Conservation (phyloP, 1,140 invertebrate species). For the Eumeta japonica region DNA sequence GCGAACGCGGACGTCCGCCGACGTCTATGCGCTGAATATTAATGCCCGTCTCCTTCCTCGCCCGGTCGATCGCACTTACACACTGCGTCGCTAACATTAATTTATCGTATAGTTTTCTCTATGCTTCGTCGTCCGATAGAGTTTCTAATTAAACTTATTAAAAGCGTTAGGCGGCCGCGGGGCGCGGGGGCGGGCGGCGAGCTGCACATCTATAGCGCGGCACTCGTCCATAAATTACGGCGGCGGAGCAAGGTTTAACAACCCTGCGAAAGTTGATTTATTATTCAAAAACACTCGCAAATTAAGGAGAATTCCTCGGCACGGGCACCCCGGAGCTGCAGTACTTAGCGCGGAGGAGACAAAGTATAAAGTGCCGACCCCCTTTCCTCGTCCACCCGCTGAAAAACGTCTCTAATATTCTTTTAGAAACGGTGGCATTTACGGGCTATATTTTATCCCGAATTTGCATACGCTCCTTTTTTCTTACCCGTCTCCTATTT, state of each 20-base stretch:
- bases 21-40: slow-evolving; percentile 53
- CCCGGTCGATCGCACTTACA: slow-evolving; percentile 5
- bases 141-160: no score
- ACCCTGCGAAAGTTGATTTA: slow-evolving; percentile 29
- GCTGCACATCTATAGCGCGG: no score
- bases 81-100: not conserved
- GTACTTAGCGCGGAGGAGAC: slow-evolving; percentile 51
- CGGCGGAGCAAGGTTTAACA: not conserved
- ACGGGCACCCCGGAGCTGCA: slow-evolving; percentile 44
- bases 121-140: no score
- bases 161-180: no score
- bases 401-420: slow-evolving; percentile 62
- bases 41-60: slow-evolving; percentile 22
- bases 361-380: slow-evolving; percentile 51
- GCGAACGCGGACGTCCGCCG: slow-evolving; percentile 49
- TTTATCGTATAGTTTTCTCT: no score
- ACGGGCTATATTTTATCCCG: slow-evolving; percentile 62
- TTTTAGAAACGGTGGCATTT: slow-evolving; percentile 61
- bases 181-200: no score
- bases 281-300: slow-evolving; percentile 43
- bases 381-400: slow-evolving; percentile 57
- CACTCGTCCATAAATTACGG: no score
- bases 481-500: slow-evolving; percentile 54
- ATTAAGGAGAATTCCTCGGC: slow-evolving; percentile 42
- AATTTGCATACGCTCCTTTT: slow-evolving; percentile 61